A percentile compares a stretch with the other conserved stretches of the same genome.
phyloP scores from a whole-genome alignment of 2,888 invertebrate species.

The Xestia c-nigrum region DNA sequence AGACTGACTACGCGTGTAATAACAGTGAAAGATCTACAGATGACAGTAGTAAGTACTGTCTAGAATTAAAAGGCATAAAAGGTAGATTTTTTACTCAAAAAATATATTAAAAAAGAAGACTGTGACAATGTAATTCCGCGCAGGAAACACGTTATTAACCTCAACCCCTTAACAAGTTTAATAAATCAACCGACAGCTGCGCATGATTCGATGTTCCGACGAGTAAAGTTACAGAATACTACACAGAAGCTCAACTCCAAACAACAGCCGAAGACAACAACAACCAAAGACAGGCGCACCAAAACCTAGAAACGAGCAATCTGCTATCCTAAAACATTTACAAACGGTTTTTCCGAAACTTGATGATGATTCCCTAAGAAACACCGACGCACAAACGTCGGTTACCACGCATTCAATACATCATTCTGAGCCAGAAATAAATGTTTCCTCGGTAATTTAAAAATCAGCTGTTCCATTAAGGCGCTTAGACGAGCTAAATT shows the following conservation, averaged over 20 bases:
- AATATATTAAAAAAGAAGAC: constrained; percentile 26
- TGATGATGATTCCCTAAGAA: no score
- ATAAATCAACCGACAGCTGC: constrained; percentile 61
- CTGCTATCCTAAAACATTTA: background rate
- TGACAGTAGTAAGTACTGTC: no score
- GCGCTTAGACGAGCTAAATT: no score
- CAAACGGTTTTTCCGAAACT: no score
- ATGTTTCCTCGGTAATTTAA: no score
- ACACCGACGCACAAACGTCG: no score
- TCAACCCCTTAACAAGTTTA: constrained; percentile 54
- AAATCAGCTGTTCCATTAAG: no score
- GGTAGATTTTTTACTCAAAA: background rate
- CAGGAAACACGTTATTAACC: constrained; percentile 62
- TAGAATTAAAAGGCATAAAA: background rate
- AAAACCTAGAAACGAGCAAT: background rate
- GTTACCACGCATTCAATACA: no score
- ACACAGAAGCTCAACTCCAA: background rate
- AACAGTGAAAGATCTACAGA: no score
- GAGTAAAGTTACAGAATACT: constrained; percentile 9
- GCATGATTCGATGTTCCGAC: constrained; percentile 49
- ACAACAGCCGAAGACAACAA: background rate
- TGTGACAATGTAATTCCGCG: constrained; percentile 22
- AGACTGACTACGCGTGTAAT: no score
- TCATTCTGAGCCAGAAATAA: no score
- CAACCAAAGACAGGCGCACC: background rate